Evolutionary conservation across 2,797 vertebrate genomes (phyloP).

Genomic region (Xenopus petersii): DNA sequence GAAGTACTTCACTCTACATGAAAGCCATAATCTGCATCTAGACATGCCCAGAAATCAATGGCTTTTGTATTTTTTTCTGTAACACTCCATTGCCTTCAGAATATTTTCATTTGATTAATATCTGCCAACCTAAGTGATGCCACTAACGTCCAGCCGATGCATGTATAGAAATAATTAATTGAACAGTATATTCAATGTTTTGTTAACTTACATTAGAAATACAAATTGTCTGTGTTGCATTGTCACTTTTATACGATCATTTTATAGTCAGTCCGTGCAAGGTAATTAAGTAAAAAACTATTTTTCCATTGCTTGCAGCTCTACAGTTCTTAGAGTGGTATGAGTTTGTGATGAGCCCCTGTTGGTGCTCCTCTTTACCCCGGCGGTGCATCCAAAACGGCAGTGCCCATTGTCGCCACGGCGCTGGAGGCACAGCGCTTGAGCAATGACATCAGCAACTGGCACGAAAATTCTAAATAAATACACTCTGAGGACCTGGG

Average conservation of each 20-base stretch:
- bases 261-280: no score
- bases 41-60: slow-evolving; percentile 44
- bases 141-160: slow-evolving; percentile 33
- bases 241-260: slow-evolving; percentile 4
- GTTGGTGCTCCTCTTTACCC: no score
- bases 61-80: slow-evolving; percentile 43
- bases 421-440: no score
- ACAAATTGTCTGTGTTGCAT: slow-evolving; percentile 22
- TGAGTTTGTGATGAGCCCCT: no score
- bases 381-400: no score
- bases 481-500: no score
- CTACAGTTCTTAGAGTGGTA: no score
- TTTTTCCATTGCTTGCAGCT: background rate
- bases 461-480: no score
- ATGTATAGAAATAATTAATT: slow-evolving; percentile 44
- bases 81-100: slow-evolving; percentile 42
- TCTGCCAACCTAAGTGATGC: slow-evolving; percentile 36
- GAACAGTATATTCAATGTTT: slow-evolving; percentile 33
- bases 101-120: slow-evolving; percentile 38
- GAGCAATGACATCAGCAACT: no score
- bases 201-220: slow-evolving; percentile 18
- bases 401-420: no score
- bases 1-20: slow-evolving; percentile 39
- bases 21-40: slow-evolving; percentile 42
- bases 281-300: background rate